Evolutionary conservation across 2,113 vertebrate genomes (phyloP), one percentile per base, ranked within the genome.

Genomic region (Pygoscelis adeliae): DNA sequence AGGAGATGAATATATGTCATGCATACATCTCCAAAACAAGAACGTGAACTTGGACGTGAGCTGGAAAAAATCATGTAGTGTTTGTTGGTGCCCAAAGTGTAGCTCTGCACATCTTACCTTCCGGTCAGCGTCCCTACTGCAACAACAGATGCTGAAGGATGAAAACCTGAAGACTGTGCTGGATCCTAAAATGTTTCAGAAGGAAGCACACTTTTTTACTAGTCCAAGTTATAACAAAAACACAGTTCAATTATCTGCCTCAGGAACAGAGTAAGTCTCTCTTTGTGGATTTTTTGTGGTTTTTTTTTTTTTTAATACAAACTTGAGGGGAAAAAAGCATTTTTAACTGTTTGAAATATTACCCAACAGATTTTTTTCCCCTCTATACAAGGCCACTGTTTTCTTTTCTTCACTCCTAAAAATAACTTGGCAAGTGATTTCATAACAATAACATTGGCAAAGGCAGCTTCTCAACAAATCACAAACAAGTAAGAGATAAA

Each of bases 131-230:
- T 99, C 97, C 99, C 99, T 53, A 99, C 98, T 53, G 99, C 99
- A 97, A 99, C 99, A 50, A 99, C 99, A 93, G 98, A 98, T 96
- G 99, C 99, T 93, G 98, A 99, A 65, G 99, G 99, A 97, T 99
- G 99, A 97, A 99, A 99, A 93, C 99, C 99, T 89, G 99, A 99
- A 91, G 99, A 99, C 93, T 99, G 99, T 58, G 99, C 99, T 74
- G 99, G 98, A 97, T 99, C 99, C 99, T 99, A 96, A 73, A 95
- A 98, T 4, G 58, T 96, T 88, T 67, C 80, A 98, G 40, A 97
- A 96, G 87, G 65, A 96, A 98, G 71, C 59, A 94, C 55, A 65
- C 56, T 56, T 94, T 70, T 95, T 92, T 22, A 86, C 23, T 58
- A 92, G 71, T 58, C 22, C 82, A 72, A 62, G 3, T 80, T 21